A percentile compares a stretch with the other conserved stretches of the same genome.
These are phyloP conservation scores for Pholis gunnellus DNA, from an alignment of 2,113 vertebrate genomes.

Conservation along the genomic window DNA sequence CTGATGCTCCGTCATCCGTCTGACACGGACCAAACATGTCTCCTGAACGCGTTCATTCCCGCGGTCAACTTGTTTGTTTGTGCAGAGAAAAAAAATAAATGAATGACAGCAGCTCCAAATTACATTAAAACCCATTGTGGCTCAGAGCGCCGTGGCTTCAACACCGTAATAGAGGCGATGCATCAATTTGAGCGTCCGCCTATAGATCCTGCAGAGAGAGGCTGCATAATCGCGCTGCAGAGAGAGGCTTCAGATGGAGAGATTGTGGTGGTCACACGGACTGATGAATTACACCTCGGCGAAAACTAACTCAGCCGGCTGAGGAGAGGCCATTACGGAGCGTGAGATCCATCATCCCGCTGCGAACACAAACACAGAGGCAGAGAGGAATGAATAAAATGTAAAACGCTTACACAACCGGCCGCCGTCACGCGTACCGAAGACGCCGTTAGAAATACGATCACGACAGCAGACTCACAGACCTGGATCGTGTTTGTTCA, in stretches of 20 bases:
- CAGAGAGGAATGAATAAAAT: not conserved
- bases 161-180: slow-evolving; percentile 42
- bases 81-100: slow-evolving; percentile 16
- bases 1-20: not conserved
- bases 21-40: not conserved
- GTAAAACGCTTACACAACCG: not conserved
- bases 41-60: not conserved
- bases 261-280: not conserved
- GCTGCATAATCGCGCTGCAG: slow-evolving; percentile 15
- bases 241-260: not conserved
- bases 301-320: slow-evolving; percentile 4
- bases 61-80: slow-evolving; percentile 6
- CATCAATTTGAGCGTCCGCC: slow-evolving; percentile 37
- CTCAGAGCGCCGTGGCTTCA: slow-evolving; percentile 21
- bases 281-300: slow-evolving; percentile 43
- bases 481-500: not conserved
- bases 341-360: slow-evolving; percentile 45
- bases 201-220: slow-evolving; percentile 29
- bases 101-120: slow-evolving; percentile 39
- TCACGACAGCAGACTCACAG: not conserved
- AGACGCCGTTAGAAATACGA: not conserved
- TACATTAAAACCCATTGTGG: slow-evolving; percentile 37
- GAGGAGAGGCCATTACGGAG: slow-evolving; percentile 27
- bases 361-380: not conserved
- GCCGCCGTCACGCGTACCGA: not conserved